Base-by-base conservation (phyloP, 1,140 invertebrate species). In the Drosophila subpulchrella region DNA sequence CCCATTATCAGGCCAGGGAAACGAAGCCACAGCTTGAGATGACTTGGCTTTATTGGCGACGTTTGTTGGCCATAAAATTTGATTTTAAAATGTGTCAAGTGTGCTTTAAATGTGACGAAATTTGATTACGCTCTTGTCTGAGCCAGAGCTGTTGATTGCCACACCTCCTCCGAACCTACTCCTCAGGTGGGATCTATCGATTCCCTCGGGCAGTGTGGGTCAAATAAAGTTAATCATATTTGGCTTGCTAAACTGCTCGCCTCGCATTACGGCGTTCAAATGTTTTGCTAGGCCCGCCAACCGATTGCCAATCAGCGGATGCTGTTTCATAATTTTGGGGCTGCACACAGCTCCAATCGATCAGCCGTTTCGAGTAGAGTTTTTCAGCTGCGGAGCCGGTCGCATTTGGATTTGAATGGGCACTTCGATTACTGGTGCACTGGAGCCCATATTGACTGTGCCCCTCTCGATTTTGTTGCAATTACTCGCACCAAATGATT, bases 21-120 rank as follows among this genome's bases (percentile, higher is more conserved):
- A 34, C 63, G 44, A 71, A 68, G 41, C 65, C 44, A 62, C 27
- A 63, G 62, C 39, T 36, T 17, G 32, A 24, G 63, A 12, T 34
- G 61, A 8, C 39, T 46, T 17, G 39, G 32, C 57, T 71, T 83
- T 75, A 75, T 78, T 60, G 63, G 44, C 36, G 47, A 54, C 75
- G 57, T 75, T 82, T 66, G 46, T 47, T 75, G 75, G 75, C 65
- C 78, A 86, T 85, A 68, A 85, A 86, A 86, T 86, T 67, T 75
- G 75, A 85, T 86, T 85, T 85, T 86, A 81, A 85, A 81, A 85
- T 85, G 82, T 85, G 82, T 81, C 82, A 86, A 85, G 81, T 81
- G 82, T 75, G 70, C 78, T 81, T 86, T 86, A 86, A 86, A 75
- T 86, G 82, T 72, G 78, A 58, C 78, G 65, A 74, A 78, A 85